These are phyloP conservation scores for Chroicocephalus ridibundus DNA, from an alignment of 2,113 vertebrate species.

Conservation along the genomic window DNA sequence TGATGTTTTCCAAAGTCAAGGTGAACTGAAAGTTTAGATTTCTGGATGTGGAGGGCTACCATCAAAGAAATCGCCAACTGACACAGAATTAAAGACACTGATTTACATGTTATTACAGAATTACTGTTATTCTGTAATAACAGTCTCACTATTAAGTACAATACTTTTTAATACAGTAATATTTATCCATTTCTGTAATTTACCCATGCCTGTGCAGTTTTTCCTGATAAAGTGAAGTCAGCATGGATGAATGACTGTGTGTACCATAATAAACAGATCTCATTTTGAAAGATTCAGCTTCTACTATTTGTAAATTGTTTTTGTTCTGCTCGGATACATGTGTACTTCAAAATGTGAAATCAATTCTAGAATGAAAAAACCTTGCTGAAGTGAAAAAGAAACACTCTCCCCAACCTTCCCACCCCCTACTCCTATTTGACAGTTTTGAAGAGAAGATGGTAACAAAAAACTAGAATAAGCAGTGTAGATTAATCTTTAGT, in stretches of 20 bases:
- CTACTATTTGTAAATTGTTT: constrained; percentile 50
- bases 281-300: constrained; percentile 38
- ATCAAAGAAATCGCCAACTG: background rate
- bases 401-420: background rate
- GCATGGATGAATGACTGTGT: background rate
- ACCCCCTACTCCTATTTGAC: background rate
- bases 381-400: constrained; percentile 35
- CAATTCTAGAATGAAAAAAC: constrained; percentile 43
- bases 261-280: background rate
- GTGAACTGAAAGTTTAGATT: background rate
- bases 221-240: background rate
- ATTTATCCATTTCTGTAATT: background rate
- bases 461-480: background rate
- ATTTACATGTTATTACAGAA: background rate
- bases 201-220: background rate
- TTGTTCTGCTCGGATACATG: constrained; percentile 53
- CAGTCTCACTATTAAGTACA: background rate
- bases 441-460: background rate
- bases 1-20: background rate
- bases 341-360: constrained; percentile 66
- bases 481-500: background rate
- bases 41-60: background rate
- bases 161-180: background rate
- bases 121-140: background rate
- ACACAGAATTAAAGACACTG: background rate